Evolutionary conservation across 2,888 invertebrate genomes (phyloP).

Genomic region (Nephrotoma appendiculata): DNA sequence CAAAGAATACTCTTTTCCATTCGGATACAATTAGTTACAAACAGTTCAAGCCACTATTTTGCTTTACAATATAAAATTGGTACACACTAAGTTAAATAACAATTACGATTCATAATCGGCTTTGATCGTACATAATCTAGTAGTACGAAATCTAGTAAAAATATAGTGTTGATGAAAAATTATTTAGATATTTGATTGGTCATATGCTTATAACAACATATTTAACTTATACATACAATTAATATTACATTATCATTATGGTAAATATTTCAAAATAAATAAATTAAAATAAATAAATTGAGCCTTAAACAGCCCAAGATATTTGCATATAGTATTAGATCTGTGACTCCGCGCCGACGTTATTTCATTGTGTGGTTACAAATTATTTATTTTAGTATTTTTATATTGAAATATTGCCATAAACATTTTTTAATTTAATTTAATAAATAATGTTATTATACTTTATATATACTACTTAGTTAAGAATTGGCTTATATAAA

Average conservation of each 20-base stretch:
- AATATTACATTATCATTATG: background rate
- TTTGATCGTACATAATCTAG: no score
- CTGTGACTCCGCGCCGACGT: background rate
- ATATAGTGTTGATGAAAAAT: background rate
- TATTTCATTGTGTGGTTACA: background rate
- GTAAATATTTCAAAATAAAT: background rate
- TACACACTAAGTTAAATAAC: no score
- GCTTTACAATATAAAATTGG: no score
- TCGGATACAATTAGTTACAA: no score
- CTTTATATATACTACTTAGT: background rate
- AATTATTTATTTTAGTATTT: background rate
- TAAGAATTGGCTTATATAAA: background rate
- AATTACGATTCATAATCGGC: no score
- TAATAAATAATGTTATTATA: background rate
- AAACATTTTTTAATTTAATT: background rate
- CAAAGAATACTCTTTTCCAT: no score
- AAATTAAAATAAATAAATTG: background rate
- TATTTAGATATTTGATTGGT: background rate
- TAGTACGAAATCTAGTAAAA: no score
- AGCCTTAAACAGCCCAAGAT: background rate
- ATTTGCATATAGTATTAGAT: background rate
- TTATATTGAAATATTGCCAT: background rate
- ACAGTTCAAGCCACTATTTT: no score
- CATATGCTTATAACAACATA: background rate
- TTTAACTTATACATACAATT: background rate